Conservation (phyloP, 1,140 invertebrate species). For the Episyrphus balteatus region DNA sequence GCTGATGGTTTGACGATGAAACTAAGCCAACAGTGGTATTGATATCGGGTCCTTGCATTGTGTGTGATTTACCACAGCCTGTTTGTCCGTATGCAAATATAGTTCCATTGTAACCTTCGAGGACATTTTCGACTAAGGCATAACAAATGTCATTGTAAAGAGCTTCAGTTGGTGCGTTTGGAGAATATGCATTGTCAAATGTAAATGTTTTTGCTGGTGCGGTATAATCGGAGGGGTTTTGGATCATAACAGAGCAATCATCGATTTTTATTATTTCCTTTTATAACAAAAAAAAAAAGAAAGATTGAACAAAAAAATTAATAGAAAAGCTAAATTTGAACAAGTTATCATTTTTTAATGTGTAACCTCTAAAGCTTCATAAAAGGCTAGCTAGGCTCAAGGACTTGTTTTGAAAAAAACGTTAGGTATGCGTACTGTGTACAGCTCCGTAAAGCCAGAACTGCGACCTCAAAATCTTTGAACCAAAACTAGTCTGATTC, state of each 20-base stretch:
- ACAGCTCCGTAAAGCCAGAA: no score
- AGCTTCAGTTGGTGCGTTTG: slow-evolving; percentile 63
- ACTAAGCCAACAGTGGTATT: background rate
- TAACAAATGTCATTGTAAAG: slow-evolving; percentile 85
- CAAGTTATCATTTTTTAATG: background rate
- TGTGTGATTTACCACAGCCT: slow-evolving; percentile 71
- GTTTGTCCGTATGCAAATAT: slow-evolving; percentile 85
- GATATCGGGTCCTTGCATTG: slow-evolving; percentile 58
- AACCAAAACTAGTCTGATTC: no score
- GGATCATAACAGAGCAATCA: slow-evolving; percentile 34
- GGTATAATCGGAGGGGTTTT: slow-evolving; percentile 35
- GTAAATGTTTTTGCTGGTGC: slow-evolving; percentile 60
- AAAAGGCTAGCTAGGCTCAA: no score
- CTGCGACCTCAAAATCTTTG: no score
- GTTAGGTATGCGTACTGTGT: no score
- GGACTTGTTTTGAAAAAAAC: no score
- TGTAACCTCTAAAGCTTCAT: background rate
- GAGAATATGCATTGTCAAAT: slow-evolving; percentile 75
- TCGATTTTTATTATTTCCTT: slow-evolving; percentile 68
- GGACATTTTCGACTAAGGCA: slow-evolving; percentile 70
- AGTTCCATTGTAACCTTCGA: slow-evolving; percentile 80
- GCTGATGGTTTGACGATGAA: background rate
- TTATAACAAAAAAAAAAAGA: slow-evolving; percentile 10
- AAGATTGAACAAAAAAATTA: background rate
- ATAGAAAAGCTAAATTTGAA: background rate